Conservation (phyloP, 1,140 invertebrate species). For the Drosophila trapezifrons region DNA sequence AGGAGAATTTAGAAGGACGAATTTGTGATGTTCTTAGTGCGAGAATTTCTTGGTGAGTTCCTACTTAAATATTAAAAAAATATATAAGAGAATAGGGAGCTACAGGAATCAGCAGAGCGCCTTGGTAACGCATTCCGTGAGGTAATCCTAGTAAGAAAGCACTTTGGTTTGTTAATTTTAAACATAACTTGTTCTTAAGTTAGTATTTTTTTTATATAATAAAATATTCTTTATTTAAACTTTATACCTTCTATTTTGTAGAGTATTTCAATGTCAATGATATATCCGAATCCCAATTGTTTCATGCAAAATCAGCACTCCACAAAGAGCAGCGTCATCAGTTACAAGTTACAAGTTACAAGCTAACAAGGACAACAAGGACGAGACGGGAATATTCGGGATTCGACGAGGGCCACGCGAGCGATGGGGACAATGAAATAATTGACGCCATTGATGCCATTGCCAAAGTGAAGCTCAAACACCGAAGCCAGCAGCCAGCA, state of each 20-base stretch:
- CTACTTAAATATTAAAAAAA: not conserved
- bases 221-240: no score
- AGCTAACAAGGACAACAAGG: conserved; percentile 28
- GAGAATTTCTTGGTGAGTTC: no score
- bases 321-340: conserved; percentile 78
- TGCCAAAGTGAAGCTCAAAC: conserved; percentile 36
- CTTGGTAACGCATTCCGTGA: not conserved
- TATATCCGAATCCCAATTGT: conserved; percentile 42
- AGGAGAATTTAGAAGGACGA: not conserved
- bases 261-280: conserved; percentile 47
- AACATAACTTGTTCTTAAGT: not conserved
- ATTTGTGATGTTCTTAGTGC: not conserved
- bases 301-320: conserved; percentile 75
- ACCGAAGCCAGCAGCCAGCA: conserved; percentile 17
- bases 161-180: no score
- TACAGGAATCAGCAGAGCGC: no score
- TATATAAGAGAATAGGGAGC: no score
- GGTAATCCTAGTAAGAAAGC: no score
- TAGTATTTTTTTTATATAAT: not conserved
- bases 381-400: conserved; percentile 15
- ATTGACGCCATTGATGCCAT: conserved; percentile 77
- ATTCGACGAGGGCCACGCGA: conserved; percentile 10
- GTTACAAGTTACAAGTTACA: conserved; percentile 49
- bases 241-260: not conserved
- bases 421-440: conserved; percentile 71